Evolutionary conservation across 1,140 invertebrate species (phyloP), one percentile per base, ranked within the genome.

Genomic region (Psix sp.): DNA sequence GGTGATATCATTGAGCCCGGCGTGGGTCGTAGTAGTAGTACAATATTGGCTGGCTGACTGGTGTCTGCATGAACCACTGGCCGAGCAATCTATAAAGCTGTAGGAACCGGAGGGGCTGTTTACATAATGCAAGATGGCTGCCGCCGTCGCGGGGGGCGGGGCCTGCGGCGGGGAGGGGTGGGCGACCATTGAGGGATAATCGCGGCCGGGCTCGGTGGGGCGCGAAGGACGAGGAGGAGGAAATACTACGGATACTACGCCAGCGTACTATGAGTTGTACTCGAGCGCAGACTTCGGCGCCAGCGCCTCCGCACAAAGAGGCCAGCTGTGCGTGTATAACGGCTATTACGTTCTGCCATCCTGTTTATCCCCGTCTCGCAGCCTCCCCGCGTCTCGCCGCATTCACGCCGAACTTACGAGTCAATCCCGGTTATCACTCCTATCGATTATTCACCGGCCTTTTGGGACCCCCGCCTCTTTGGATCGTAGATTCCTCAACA

Each of bases 211-310:
- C n/a, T n/a, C n/a, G n/a, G n/a, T 20, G 60, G 65, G 26, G 60
- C 57, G 54, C 35, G 52, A 52, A 54, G 20, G 63, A 60, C 39
- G 36, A 15, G 33, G 40, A 60, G 51, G 66, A 74, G 76, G 70
- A 73, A 78, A 79, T 82, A 83, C 80, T 83, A 83, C 80, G 77
- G 73, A 77, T 81, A 77, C 78, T 81, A 81, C 80, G 80, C 42
- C 73, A 80, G 77, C 82, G 82, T 83, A 83, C 82, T 82, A 83
- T 80, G 79, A 80, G 79, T 83, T 80, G 79, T 83, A 83, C 80
- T 80, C 77, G 33, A 78, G 46, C 63, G 46, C 66, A 48, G 63
- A 59, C 46, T 59, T 29, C 26, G 46, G 38, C 46, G 39, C 43
- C 38, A 54, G 46, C 40, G 21, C 26, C 26, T 45, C 39, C 15